Base-by-base conservation (phyloP, 2,888 invertebrate genomes). In the Cremastinae sp. region DNA sequence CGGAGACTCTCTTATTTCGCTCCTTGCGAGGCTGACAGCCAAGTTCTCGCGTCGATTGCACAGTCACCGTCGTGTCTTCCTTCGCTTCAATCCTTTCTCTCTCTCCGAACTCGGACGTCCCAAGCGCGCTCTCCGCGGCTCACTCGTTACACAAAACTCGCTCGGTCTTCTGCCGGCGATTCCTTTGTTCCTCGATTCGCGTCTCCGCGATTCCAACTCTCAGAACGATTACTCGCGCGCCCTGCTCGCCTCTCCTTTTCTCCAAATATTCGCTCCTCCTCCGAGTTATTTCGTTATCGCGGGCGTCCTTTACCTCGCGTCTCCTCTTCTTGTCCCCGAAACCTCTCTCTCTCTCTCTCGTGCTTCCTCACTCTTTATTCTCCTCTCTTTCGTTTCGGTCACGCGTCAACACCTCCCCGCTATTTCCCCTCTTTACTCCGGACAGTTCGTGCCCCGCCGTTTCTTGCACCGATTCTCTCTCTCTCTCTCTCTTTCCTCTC, bases 11-110 rank as follows among this genome's bases (percentile, higher is more conserved):
- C n/a, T n/a, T n/a, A n/a, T 34, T 34, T 34, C 10, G 53, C 54
- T 58, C 38, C 47, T 47, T 45, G 43, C 49, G 61, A 45, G 69
- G 34, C 45, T 53, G 72, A 69, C 68, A 45, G 68, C 68, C 10
- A 43, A 73, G 47, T 68, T 76, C 53, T 53, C 75, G 75, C 76
- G 74, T 74, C 79, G 82, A 78, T 80, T 80, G 80, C 80, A 59
- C 68, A 53, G 65, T 72, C 77, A 53, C 74, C 73, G 69, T 73
- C 66, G 73, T 65, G 59, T 69, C 68, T 69, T 53, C 28, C 54
- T 7, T 16, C 16, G 16, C 38, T 20, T 61, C 34, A 59, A 41
- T 53, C 66, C 78, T 79, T 69, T 75, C 66, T 74, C 43, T 56
- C 51, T 70, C 73, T 38, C 66, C 61, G 10, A 14, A n/a, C 51